These are phyloP conservation scores for Babylonia areolata DNA, from an alignment of 1,140 invertebrate genomes.

Conservation along the genomic window DNA sequence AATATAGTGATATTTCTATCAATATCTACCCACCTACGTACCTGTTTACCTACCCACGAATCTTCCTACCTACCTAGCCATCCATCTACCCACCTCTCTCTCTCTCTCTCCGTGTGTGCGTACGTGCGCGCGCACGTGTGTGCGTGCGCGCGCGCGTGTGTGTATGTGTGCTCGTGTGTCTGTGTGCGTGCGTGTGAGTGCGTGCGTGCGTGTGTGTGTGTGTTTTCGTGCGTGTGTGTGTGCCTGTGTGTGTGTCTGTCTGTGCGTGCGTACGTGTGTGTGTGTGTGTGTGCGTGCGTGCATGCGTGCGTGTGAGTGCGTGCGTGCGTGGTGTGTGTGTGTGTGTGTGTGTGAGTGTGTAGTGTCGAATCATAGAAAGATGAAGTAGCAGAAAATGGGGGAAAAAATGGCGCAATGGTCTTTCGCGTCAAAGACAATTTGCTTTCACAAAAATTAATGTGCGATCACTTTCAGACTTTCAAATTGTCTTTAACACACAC, in stretches of 20 bases:
- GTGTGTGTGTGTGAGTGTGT: not conserved
- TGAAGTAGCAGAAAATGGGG: not conserved
- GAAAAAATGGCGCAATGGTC: not conserved
- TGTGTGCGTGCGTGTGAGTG: constrained; percentile 32
- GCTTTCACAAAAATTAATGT: too few relatives aligned
- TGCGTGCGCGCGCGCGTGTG: not conserved
- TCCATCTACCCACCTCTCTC: not conserved
- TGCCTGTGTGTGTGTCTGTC: not conserved
- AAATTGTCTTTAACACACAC: too few relatives aligned
- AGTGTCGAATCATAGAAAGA: not conserved
- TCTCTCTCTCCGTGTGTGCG: not conserved
- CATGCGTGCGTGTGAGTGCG: not conserved
- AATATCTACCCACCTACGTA: constrained; percentile 3
- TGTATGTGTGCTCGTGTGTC: constrained; percentile 25
- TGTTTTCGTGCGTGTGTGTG: not conserved
- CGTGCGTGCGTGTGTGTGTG: constrained; percentile 27
- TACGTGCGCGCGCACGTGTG: constrained; percentile 6
- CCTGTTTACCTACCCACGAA: too few relatives aligned
- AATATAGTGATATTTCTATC: not conserved
- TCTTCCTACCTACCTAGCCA: too few relatives aligned
- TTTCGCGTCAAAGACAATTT: too few relatives aligned
- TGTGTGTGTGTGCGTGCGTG: not conserved
- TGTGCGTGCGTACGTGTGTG: not conserved
- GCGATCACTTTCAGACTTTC: too few relatives aligned
- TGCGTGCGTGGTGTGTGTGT: not conserved